Evolutionary conservation across 2,797 vertebrate species (phyloP).

Genomic region (Scyliorhinus canicula): DNA sequence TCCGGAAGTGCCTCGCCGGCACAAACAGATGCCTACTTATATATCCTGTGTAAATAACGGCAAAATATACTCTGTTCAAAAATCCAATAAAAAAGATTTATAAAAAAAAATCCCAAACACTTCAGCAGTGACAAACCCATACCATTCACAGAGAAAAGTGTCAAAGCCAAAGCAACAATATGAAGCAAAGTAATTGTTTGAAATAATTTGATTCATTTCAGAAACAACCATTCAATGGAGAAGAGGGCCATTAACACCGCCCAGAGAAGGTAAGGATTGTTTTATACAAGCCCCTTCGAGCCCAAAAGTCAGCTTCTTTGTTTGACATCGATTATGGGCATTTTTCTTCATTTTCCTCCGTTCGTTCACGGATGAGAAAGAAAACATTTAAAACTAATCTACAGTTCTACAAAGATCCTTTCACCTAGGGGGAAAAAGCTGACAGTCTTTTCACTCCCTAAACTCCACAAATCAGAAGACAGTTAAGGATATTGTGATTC

Average conservation of each 20-base stretch:
- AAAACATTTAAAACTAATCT: not conserved
- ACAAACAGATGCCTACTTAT: no score
- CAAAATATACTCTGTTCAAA: no score
- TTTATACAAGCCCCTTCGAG: not conserved
- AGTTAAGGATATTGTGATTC: not conserved
- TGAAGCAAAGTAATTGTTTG: not conserved
- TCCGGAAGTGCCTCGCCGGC: no score
- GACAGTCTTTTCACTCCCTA: not conserved
- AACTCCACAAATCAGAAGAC: not conserved
- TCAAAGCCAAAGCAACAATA: not conserved
- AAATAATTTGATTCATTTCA: not conserved
- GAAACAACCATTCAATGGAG: not conserved
- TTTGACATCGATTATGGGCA: not conserved
- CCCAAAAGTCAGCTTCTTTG: not conserved
- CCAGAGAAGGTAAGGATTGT: not conserved
- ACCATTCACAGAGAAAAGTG: not conserved
- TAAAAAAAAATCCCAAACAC: no score
- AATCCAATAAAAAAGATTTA: no score
- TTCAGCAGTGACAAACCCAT: not conserved
- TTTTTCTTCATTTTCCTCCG: no score
- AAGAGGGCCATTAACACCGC: not conserved
- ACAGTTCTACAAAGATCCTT: not conserved
- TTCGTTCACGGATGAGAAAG: not conserved
- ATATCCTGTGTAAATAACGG: no score
- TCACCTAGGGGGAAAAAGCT: not conserved